Evolutionary conservation across 2,888 invertebrate genomes (phyloP), one percentile per base, ranked within the genome.

Genomic region (Agriotes lineatus): DNA sequence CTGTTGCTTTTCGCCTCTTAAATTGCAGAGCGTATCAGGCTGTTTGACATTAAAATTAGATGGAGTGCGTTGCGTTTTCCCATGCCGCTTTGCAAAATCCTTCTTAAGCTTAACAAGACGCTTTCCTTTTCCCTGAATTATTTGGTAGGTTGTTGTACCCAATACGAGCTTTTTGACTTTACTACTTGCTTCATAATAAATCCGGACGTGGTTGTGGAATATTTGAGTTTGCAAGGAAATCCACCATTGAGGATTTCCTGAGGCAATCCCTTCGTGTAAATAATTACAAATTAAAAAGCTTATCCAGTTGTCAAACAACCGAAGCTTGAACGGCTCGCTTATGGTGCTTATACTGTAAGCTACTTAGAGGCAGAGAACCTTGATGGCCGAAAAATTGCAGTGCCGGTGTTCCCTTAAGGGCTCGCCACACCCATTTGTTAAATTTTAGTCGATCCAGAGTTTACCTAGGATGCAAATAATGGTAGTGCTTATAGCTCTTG

Each of bases 51-150:
- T 33, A 52, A 52, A 52, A 52, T 52, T 52, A 52, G 10, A 52
- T 52, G 52, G 18, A 52, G 52, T 52, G 52, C 52, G 52, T 52
- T 52, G 52, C 33, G 14, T 52, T 52, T 52, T 52, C 52, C 35
- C 35, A 52, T 30, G 52, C 14, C 52, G 56, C 39, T 56, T 56
- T 56, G 19, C 22, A 39, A 35, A n/a, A 37, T 35, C 56, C 56
- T 52, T 37, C 56, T 37, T 56, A 39, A 37, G 56, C 56, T 22
- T 56, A 56, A 56, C 37, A 56, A 56, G 56, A 39, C 22, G 37
- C 39, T 56, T 37, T 56, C 12, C 33, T 52, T 56, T 18, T 20
- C 39, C 5, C 39, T 56, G 56, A 56, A 56, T 56, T 56, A 56
- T 56, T 56, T 12, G 20, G 20, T 19, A 56, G 56, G 33, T 22